Base-by-base conservation (phyloP, 2,797 vertebrate species). In the Cyprinodon diabolis region DNA sequence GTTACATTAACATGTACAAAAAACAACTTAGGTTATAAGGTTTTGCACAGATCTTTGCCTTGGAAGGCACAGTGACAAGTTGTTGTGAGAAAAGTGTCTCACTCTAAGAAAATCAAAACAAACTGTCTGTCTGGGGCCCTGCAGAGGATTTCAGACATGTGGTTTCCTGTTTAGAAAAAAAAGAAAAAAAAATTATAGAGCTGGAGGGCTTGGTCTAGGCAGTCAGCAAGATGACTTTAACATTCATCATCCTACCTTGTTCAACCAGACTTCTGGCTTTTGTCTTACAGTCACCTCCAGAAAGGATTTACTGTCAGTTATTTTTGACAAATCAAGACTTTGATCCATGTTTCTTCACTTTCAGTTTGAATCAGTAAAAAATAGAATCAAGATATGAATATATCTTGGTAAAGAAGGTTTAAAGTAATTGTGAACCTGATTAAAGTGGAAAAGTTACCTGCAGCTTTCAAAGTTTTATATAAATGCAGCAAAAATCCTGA, bases 121-220 rank as follows among this genome's bases (percentile, higher is more conserved):
- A 93, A 91, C 91, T 58, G 83, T 63, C 84, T 67, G 84, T 51
- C 84, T 85, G 89, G 78, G 90, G 91, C 91, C 89, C 82, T 57
- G 86, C 68, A 72, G 95, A 95, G 95, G 94, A 93, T 96, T 95
- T 96, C 96, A 98, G 96, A 98, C 96, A 92, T 96, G 94, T 86
- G 96, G 96, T 98, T 98, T 98, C 97, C 97, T 97, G 96, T 98
- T 96, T 95, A 90, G 94, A 86, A 93, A 94, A 90, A 92, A 87
- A 86, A 91, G 92, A 73, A 91, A 91, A 69, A 72, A 71, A 74
- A 78, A 77, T 35, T 12, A 21, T 72, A 81, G 76, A 80, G 81
- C 37, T 68, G 9, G 66, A 80, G 79, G 80, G 90, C 90, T 94
- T 91, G 92, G 92, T 92, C 40, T 87, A 89, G 90, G 93, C 88